These are phyloP conservation scores for Agrotis clavis DNA, from an alignment of 2,888 invertebrate genomes.

Conservation along the genomic window DNA sequence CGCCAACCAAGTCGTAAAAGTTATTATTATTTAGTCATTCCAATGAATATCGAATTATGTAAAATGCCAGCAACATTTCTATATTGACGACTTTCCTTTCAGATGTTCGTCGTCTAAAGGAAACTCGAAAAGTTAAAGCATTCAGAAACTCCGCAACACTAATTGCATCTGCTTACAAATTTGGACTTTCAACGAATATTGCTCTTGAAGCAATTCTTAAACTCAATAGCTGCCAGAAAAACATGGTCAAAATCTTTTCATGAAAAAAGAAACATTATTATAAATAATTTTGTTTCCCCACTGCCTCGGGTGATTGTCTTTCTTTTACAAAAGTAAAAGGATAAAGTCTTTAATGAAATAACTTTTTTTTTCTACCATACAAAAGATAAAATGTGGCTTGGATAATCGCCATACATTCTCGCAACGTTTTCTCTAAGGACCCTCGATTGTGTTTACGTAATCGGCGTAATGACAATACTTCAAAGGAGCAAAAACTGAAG, in stretches of 20 bases:
- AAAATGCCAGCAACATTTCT: background rate
- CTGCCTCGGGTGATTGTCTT: conserved; percentile 28
- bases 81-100: conserved; percentile 19
- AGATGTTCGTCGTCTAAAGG: conserved; percentile 1
- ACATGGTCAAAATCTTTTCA: conserved; percentile 31
- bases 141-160: conserved; percentile 61
- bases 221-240: conserved; percentile 59
- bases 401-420: conserved; percentile 29
- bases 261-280: conserved; percentile 14
- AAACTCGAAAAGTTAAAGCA: conserved; percentile 46
- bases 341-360: conserved; percentile 5
- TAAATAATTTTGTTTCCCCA: conserved; percentile 19
- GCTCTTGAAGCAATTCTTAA: conserved; percentile 62
- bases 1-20: no score
- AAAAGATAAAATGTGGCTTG: conserved; percentile 35
- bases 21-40: no score
- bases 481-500: conserved; percentile 41
- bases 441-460: conserved; percentile 45
- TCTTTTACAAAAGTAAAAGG: conserved; percentile 28
- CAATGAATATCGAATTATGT: no score
- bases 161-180: conserved; percentile 68
- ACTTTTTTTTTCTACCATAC: conserved; percentile 26
- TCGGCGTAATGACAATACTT: conserved; percentile 40
- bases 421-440: conserved; percentile 37
- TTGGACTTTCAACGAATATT: conserved; percentile 65